Conservation (phyloP, 2,113 vertebrate species). For the Calidris pygmaea region DNA sequence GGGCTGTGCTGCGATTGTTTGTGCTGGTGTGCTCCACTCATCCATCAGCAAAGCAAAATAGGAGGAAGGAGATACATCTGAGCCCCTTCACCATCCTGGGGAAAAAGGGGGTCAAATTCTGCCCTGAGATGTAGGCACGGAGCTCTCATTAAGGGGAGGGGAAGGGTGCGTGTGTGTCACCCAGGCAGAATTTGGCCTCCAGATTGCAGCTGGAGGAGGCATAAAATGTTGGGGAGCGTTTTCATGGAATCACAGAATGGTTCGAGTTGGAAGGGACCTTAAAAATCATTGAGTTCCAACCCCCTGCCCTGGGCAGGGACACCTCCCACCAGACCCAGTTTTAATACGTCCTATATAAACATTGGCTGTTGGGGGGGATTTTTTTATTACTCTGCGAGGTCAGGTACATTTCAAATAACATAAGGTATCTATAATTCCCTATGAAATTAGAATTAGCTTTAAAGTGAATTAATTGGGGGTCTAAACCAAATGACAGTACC, state of each 20-base stretch:
- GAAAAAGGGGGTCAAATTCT: not conserved
- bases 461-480: not conserved
- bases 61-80: constrained; percentile 13
- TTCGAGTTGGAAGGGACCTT: no score
- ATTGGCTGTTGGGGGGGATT: not conserved
- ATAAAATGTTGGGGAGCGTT: not conserved
- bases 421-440: not conserved
- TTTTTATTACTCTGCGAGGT: constrained; percentile 1
- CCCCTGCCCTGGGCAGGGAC: no score
- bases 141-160: not conserved
- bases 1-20: not conserved
- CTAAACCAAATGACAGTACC: not conserved
- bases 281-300: no score
- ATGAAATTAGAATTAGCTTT: constrained; percentile 6
- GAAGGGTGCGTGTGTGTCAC: not conserved
- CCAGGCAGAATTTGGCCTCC: not conserved
- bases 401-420: not conserved
- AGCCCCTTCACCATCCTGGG: not conserved
- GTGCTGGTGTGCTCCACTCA: not conserved
- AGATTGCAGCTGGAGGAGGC: not conserved
- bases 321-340: no score
- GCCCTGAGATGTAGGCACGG: not conserved
- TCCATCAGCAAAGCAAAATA: constrained; percentile 40
- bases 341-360: not conserved
- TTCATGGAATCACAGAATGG: not conserved